phyloP scores from a whole-genome alignment of 2,888 invertebrate genomes.

The Bursaphelenchus okinawaensis region DNA sequence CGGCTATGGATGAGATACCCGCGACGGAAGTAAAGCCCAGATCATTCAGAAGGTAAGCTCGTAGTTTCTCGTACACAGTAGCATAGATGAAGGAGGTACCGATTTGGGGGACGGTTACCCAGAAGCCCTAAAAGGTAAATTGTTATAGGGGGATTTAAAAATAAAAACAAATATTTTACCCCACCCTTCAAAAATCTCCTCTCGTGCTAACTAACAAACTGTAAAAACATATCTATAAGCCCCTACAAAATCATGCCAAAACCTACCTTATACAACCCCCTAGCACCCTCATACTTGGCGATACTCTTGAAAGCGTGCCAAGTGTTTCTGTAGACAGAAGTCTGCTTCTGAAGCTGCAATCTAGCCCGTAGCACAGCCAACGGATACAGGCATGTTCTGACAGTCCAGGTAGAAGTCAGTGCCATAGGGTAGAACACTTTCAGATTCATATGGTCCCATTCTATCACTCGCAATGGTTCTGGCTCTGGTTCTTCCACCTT shows the following conservation, averaged over 20 bases:
- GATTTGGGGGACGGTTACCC: conserved; percentile 40
- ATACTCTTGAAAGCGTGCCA: conserved; percentile 52
- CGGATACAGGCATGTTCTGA: conserved; percentile 41
- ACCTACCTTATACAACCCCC: conserved; percentile 48
- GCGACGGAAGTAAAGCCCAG: conserved; percentile 29
- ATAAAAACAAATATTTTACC: neutral
- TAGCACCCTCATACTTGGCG: conserved; percentile 43
- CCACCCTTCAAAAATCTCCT: no score
- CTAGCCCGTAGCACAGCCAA: conserved; percentile 48
- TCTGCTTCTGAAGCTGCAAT: conserved; percentile 52
- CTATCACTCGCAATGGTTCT: conserved; percentile 41
- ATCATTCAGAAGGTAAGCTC: conserved; percentile 29
- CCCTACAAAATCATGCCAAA: no score
- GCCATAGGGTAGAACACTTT: conserved; percentile 42
- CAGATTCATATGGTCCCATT: conserved; percentile 55
- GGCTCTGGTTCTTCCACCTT: neutral
- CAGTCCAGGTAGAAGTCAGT: conserved; percentile 23
- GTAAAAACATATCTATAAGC: no score
- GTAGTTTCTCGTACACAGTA: conserved; percentile 39
- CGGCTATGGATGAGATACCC: conserved; percentile 30
- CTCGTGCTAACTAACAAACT: no score
- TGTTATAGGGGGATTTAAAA: neutral
- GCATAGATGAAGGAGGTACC: conserved; percentile 43
- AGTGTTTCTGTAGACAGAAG: conserved; percentile 44
- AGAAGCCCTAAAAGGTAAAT: conserved; percentile 33